Evolutionary conservation across 2,797 vertebrate genomes (phyloP).

Genomic region (Sebastes trivittatus): DNA sequence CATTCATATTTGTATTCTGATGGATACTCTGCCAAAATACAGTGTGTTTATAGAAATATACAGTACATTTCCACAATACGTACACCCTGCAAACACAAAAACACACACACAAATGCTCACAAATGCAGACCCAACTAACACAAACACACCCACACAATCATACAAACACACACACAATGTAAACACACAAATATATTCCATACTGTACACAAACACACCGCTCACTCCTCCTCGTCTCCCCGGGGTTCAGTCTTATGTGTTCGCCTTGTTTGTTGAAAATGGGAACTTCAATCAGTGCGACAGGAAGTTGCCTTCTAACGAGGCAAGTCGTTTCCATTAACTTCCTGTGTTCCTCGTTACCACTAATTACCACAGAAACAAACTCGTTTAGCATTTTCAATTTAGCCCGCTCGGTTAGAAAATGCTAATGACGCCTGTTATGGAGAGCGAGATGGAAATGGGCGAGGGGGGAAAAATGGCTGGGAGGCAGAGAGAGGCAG

Average conservation of each 20-base stretch:
- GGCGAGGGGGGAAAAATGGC: constrained; percentile 43
- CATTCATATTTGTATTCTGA: constrained; percentile 4
- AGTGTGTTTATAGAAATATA: background rate
- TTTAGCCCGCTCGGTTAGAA: constrained; percentile 78
- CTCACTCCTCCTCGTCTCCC: constrained; percentile 28
- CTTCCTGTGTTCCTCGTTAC: constrained; percentile 84
- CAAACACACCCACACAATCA: background rate
- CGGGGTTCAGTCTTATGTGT: constrained; percentile 46
- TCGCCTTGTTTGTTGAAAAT: constrained; percentile 63
- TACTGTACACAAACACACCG: constrained; percentile 29
- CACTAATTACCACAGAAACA: constrained; percentile 80
- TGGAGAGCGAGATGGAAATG: constrained; percentile 71
- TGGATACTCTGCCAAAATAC: background rate
- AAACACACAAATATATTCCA: constrained; percentile 11
- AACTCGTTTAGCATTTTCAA: constrained; percentile 86
- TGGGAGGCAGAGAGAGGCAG: constrained; percentile 53
- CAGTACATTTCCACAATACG: background rate
- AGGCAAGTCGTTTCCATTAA: constrained; percentile 84
- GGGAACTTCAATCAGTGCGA: constrained; percentile 76
- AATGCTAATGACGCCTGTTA: constrained; percentile 84
- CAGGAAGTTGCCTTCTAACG: constrained; percentile 76
- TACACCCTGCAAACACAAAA: background rate
- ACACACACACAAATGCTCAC: constrained; percentile 4
- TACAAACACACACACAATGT: background rate
- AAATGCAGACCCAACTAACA: background rate